These are phyloP conservation scores for Rhopalosiphum nymphaeae DNA, from an alignment of 2,888 invertebrate genomes.

Conservation along the genomic window DNA sequence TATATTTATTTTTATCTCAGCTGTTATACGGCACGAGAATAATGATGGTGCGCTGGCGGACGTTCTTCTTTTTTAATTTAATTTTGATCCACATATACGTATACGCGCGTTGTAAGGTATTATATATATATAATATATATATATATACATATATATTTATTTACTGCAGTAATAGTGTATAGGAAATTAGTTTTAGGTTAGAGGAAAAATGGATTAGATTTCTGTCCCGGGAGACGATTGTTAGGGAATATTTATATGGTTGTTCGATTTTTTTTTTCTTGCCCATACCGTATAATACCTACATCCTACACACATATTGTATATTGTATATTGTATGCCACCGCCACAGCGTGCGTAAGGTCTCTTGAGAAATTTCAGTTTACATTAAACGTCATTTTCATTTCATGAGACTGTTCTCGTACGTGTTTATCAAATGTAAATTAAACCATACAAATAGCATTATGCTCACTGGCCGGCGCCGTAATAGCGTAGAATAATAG, in stretches of 20 bases:
- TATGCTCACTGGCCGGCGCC: not conserved
- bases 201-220: conserved; percentile 48
- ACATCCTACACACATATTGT: not conserved
- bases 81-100: not conserved
- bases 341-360: not conserved
- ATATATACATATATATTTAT: too few relatives aligned
- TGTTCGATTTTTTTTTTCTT: conserved; percentile 25
- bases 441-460: not conserved
- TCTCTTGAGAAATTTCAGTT: conserved; percentile 54
- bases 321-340: not conserved
- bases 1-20: not conserved
- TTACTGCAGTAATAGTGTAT: conserved; percentile 6
- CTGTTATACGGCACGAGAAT: not conserved
- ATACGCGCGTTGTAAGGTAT: not conserved
- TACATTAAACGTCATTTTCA: conserved; percentile 26
- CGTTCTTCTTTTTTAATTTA: not conserved
- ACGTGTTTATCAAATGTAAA: conserved; percentile 11
- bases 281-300: not conserved
- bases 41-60: not conserved
- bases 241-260: conserved; percentile 41
- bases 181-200: conserved; percentile 52
- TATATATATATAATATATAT: not conserved
- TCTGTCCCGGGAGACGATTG: conserved; percentile 57
- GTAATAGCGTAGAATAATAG: not conserved
- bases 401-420: conserved; percentile 1